Base-by-base conservation (phyloP, 2,113 vertebrate species). In the Ptyas mucosa region DNA sequence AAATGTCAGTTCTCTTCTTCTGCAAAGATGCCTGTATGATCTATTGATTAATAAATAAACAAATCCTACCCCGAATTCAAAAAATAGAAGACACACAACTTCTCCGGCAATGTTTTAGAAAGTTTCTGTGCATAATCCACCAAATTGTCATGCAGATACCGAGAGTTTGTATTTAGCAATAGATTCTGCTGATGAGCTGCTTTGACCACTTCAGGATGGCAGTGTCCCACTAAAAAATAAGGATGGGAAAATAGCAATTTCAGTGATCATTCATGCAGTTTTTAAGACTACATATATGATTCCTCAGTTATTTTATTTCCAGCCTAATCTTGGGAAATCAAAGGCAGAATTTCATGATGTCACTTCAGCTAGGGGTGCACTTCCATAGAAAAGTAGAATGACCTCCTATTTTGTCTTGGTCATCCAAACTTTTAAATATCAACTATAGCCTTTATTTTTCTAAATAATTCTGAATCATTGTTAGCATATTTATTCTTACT, bases 91-190 rank as follows among this genome's bases (percentile, higher is more conserved):
- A 98, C 97, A 81, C 97, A 96, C 29, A 99, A 97, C 94, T 98
- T 97, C 89, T 98, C 96, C 0, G 99, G 99, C 69, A 99, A 96
- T 0, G 98, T 99, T 94, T 98, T 95, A 14, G 98, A 97, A 88
- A 99, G 98, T 51, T 98, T 98, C 8, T 98, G 96, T 1, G 99
- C 99, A 9, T 99, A 99, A 91, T 98, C 93, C 3, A 99, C 97
- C 43, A 99, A 96, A 94, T 98, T 98, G 97, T 99, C 99, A 0
- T 99, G 99, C 61, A 99, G 98, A 93, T 98, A 99, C 24, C 99
- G 97, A 87, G 98, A 93, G 95, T 99, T 99, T 93, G 98, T 98
- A 96, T 99, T 99, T 90, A 99, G 96, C 89, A 98, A 39, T 1
- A 98, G 98, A 97, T 99, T 99, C 94, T 99, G 99, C 89, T 97